Conservation (phyloP, 2,113 vertebrate species). For the Forbesichthys agassizii region DNA sequence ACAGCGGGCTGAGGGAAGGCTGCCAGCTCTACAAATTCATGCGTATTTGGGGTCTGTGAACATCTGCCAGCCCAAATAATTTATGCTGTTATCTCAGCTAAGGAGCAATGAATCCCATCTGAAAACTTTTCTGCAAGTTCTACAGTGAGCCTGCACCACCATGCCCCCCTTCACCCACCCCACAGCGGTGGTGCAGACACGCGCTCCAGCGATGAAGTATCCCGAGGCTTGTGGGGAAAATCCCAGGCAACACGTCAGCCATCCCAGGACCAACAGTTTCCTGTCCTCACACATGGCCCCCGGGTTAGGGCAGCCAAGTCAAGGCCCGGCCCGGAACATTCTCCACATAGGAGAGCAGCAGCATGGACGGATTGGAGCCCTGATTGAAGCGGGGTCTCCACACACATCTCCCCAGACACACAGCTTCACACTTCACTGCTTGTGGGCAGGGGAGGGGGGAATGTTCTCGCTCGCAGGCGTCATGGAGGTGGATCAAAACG, state of each 20-base stretch:
- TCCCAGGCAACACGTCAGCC: constrained; percentile 62
- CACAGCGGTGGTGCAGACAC: constrained; percentile 60
- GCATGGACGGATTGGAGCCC: constrained; percentile 47
- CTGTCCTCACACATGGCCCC: constrained; percentile 57
- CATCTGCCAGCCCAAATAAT: constrained; percentile 84
- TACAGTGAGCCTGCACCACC: constrained; percentile 39
- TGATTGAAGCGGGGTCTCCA: constrained; percentile 50
- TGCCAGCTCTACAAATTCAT: constrained; percentile 82
- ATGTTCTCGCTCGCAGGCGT: constrained; percentile 47
- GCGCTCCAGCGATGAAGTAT: constrained; percentile 55
- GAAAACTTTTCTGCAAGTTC: constrained; percentile 75
- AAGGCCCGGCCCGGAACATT: constrained; percentile 57
- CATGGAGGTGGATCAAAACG: constrained; percentile 66
- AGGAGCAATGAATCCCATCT: constrained; percentile 72
- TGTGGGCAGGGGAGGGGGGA: constrained; percentile 43
- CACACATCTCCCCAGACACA: constrained; percentile 26
- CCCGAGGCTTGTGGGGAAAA: constrained; percentile 62
- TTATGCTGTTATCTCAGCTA: constrained; percentile 77
- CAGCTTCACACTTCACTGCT: constrained; percentile 32
- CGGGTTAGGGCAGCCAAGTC: constrained; percentile 46
- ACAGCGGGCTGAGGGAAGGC: constrained; percentile 70
- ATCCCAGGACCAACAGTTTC: constrained; percentile 64
- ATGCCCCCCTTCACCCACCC: background rate
- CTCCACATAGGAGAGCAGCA: constrained; percentile 12
- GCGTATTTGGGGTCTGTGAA: constrained; percentile 85